Conservation (phyloP, 2,797 vertebrate species). For the Phylloscopus collybita region DNA sequence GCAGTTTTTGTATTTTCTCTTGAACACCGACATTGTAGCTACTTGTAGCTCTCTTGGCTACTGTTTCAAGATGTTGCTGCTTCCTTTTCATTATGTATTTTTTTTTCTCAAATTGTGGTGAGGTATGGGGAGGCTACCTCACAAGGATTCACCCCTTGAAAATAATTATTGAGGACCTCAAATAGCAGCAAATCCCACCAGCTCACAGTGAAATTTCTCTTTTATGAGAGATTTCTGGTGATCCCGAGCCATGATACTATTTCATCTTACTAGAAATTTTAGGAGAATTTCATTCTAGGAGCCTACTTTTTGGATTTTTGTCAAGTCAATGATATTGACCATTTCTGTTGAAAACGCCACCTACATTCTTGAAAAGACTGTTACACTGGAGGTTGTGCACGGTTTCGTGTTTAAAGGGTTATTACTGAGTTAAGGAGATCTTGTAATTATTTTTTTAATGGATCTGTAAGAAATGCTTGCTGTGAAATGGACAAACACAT, state of each 20-base stretch:
- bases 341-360: not conserved
- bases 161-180: not conserved
- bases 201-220: not conserved
- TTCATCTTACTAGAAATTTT: not conserved
- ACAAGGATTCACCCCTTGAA: not conserved
- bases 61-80: not conserved
- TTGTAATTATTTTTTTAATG: not conserved
- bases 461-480: not conserved
- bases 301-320: not conserved
- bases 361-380: not conserved
- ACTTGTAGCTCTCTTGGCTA: not conserved
- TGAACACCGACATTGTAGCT: not conserved
- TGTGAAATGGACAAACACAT: not conserved
- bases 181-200: not conserved
- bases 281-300: not conserved
- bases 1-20: not conserved
- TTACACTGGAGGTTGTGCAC: not conserved
- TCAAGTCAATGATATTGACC: not conserved
- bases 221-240: not conserved
- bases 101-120: not conserved
- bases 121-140: not conserved
- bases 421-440: not conserved
- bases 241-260: not conserved
- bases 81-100: not conserved
- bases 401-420: not conserved